These are phyloP conservation scores for Kradibia gibbosae DNA, from an alignment of 1,140 invertebrate species.

Conservation along the genomic window DNA sequence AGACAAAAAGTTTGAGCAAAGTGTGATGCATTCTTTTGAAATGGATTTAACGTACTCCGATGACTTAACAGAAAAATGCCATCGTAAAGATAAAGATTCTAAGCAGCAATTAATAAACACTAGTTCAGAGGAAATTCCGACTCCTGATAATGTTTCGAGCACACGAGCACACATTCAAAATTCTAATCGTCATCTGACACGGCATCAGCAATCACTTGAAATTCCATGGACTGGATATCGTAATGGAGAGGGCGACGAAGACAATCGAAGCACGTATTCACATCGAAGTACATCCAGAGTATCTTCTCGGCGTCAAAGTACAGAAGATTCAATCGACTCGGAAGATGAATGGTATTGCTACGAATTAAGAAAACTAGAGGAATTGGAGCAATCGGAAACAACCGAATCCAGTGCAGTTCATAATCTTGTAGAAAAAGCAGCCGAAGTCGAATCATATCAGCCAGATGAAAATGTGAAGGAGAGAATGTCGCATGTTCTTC, in stretches of 20 bases:
- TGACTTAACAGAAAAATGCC: constrained; percentile 63
- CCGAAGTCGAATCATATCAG: constrained; percentile 73
- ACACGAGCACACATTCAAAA: constrained; percentile 70
- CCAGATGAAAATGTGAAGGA: constrained; percentile 82
- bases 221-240: constrained; percentile 79
- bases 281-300: constrained; percentile 87
- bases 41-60: constrained; percentile 63
- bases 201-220: constrained; percentile 85
- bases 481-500: constrained; percentile 83
- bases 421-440: constrained; percentile 76
- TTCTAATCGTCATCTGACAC: constrained; percentile 75
- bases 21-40: constrained; percentile 56
- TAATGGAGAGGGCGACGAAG: constrained; percentile 82
- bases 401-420: constrained; percentile 74
- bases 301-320: constrained; percentile 91
- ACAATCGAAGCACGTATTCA: constrained; percentile 88
- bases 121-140: constrained; percentile 69
- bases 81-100: constrained; percentile 63
- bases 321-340: constrained; percentile 92
- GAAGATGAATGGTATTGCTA: constrained; percentile 96
- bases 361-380: constrained; percentile 88
- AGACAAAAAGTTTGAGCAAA: constrained; percentile 67
- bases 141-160: constrained; percentile 77
- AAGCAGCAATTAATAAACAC: constrained; percentile 67
- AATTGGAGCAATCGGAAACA: constrained; percentile 84